phyloP scores from a whole-genome alignment of 2,888 invertebrate genomes.

The Sturmia bella region DNA sequence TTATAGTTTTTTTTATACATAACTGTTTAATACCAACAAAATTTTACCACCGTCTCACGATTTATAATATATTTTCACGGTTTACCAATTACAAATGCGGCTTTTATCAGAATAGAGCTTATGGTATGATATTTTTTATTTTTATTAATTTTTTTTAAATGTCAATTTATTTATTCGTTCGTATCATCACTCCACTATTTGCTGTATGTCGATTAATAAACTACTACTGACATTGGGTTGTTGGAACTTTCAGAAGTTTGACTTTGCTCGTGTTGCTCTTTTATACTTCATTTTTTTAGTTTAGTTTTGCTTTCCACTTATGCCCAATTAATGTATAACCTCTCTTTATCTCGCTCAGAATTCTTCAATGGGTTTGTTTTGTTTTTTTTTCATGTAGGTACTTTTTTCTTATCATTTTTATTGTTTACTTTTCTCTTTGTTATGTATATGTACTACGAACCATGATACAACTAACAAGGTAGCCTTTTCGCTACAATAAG shows the following conservation, averaged over 20 bases:
- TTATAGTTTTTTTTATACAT: constrained; percentile 5
- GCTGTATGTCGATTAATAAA: constrained; percentile 50
- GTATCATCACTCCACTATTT: constrained; percentile 36
- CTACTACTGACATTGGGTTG: constrained; percentile 51
- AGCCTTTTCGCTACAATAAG: too few relatives aligned
- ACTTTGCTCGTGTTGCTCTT: constrained; percentile 50
- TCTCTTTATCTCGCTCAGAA: constrained; percentile 26
- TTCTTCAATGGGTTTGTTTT: background rate
- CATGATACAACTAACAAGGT: too few relatives aligned
- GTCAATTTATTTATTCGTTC: background rate
- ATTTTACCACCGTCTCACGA: constrained; percentile 41
- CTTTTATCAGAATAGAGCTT: background rate
- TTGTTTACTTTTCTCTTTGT: constrained; percentile 15
- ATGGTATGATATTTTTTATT: constrained; percentile 8
- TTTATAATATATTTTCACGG: constrained; percentile 24
- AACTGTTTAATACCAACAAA: background rate
- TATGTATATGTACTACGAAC: too few relatives aligned
- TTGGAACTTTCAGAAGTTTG: constrained; percentile 67
- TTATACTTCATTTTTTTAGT: constrained; percentile 53
- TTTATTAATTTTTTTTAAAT: constrained; percentile 1
- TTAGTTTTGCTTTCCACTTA: background rate
- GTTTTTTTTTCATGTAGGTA: background rate
- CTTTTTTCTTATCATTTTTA: constrained; percentile 41
- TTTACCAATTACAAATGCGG: constrained; percentile 18
- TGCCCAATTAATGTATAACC: constrained; percentile 45